These are phyloP conservation scores for Rhineura floridana DNA, from an alignment of 2,113 vertebrate genomes.

Conservation along the genomic window DNA sequence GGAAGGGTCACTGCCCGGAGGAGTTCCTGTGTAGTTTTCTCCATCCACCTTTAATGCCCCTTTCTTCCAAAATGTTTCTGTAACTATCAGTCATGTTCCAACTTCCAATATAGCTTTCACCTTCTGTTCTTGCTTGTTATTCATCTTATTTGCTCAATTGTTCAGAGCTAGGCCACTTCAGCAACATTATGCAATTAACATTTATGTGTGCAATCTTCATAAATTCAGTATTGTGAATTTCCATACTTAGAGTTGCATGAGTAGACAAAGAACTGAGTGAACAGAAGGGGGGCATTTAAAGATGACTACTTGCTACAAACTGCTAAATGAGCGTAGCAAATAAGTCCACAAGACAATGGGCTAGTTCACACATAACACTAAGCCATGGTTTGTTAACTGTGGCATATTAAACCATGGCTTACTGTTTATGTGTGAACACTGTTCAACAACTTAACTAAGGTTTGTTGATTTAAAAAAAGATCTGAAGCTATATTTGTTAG, in stretches of 20 bases:
- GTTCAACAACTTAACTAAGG: too few species aligned
- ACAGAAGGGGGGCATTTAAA: background rate
- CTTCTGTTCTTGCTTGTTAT: background rate
- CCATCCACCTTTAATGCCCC: background rate
- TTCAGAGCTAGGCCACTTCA: background rate
- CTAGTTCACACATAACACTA: too few species aligned
- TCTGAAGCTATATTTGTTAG: too few species aligned
- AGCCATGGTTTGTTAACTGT: too few species aligned
- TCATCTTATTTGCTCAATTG: slow-evolving; percentile 18
- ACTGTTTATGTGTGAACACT: too few species aligned
- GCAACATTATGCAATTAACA: slow-evolving; percentile 13
- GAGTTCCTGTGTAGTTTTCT: background rate
- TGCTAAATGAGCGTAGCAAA: slow-evolving; percentile 23
- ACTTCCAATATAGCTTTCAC: slow-evolving; percentile 3
- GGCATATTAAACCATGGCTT: too few species aligned
- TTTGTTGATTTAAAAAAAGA: too few species aligned
- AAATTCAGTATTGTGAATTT: background rate
- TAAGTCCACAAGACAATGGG: slow-evolving; percentile 37
- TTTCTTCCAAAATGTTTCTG: background rate
- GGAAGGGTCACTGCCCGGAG: background rate
- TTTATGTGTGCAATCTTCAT: background rate
- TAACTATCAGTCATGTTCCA: slow-evolving; percentile 17
- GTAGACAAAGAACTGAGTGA: slow-evolving; percentile 13
- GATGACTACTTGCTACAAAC: background rate
- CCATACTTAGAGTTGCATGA: slow-evolving; percentile 5